Base-by-base conservation (phyloP, 92 coral and sea anemone genomes). In the Porites rus region DNA sequence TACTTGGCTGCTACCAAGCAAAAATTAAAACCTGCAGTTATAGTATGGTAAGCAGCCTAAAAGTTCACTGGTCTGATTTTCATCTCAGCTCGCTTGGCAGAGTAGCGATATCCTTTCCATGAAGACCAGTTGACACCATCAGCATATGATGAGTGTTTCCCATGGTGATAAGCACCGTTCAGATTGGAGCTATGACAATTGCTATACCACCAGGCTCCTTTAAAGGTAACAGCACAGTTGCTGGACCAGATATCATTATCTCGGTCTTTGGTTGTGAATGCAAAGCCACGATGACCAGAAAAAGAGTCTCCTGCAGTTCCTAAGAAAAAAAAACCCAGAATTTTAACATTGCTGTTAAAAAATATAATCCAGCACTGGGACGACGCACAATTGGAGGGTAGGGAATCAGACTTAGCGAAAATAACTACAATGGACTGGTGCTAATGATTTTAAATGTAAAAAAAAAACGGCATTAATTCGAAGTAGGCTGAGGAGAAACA, bases 71-170 rank as follows among this genome's bases (percentile, higher is more conserved):
- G 86, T 82, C 71, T 82, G 86, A 84, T 63, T 24, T 87, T 87
- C 76, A 87, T 87, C 77, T 87, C 90, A 53, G 90, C 79, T 25
- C 71, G 74, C 75, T 87, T 87, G 18, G 73, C 85, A 28, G 90
- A 87, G 79, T 87, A 87, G 69, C 73, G 2, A 31, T 72, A 4
- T 73, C 85, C 74, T 80, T 81, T 87, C 90, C 90, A 87, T 0
- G 54, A 0, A 1, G 7, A 5, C 90, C 90, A 87, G 53, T 87
- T 77, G 66, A 85, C 84, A 24, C 89, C 89, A 77, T 85, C 83
- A 50, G 86, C 86, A 22, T 10, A 77, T 28, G 89, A 85, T 6
- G 75, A 17, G 59, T 77, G 89, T 3, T 13, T 8, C 16, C 77
- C 84, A 21, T 38, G 67, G 51, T 68, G 89, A 31, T 85, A 85